A percentile compares a stretch with the other conserved stretches of the same genome.
These are phyloP conservation scores for Dioctria rufipes DNA, from an alignment of 2,888 invertebrate genomes.

Conservation along the genomic window DNA sequence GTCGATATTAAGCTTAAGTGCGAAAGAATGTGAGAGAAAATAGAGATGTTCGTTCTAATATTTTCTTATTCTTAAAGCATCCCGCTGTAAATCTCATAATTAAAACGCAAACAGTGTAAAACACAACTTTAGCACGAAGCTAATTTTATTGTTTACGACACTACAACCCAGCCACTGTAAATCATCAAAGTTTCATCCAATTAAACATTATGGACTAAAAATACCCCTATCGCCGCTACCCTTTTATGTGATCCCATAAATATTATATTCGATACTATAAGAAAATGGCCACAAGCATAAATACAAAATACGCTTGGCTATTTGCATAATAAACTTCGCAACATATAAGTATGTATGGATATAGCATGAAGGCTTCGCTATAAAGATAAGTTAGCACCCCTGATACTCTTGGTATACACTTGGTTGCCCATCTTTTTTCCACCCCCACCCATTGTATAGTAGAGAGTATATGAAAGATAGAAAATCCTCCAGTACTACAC, in stretches of 20 bases:
- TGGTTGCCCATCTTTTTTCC: constrained; percentile 45
- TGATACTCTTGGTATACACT: constrained; percentile 35
- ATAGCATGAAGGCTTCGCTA: constrained; percentile 31
- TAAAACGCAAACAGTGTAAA: background rate
- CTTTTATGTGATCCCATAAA: constrained; percentile 57
- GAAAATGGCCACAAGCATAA: constrained; percentile 60
- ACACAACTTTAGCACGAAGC: constrained; percentile 30
- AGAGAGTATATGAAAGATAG: constrained; percentile 15
- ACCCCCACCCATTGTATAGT: background rate
- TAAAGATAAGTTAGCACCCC: constrained; percentile 52
- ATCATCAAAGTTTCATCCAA: constrained; percentile 60
- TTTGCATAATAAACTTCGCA: constrained; percentile 59
- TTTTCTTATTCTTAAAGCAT: too few species aligned
- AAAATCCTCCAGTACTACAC: background rate
- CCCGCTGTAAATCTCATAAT: background rate
- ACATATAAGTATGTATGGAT: background rate
- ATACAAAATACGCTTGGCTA: constrained; percentile 59
- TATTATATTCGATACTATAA: constrained; percentile 60
- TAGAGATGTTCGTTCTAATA: too few species aligned
- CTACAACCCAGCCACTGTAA: constrained; percentile 55
- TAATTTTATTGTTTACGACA: constrained; percentile 58
- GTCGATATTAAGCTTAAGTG: too few species aligned
- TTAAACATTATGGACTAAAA: constrained; percentile 59
- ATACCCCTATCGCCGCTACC: constrained; percentile 46
- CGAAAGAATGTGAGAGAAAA: too few species aligned